Base-by-base conservation (phyloP, 2,113 vertebrate genomes). In the Tylochromis polylepis region DNA sequence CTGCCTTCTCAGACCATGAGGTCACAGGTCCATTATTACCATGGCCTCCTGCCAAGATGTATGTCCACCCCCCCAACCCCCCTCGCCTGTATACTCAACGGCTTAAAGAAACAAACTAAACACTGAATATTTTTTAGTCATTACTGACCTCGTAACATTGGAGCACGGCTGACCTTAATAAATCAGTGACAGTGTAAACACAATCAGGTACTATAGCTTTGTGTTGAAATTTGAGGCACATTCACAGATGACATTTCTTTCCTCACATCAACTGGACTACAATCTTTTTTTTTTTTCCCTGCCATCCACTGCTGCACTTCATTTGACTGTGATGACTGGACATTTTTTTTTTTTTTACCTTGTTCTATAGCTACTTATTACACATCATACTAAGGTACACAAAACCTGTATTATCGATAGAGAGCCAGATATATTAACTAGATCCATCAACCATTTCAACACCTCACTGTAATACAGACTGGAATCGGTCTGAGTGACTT, bases 151-250 rank as follows among this genome's bases (percentile, higher is more conserved):
- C 88, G 82, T 81, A 84, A 85, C 93, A 90, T 81, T 91, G 91
- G 78, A 89, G 94, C 88, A 82, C 79, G 67, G 67, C 82, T 83
- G 81, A 80, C 88, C 86, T 91, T 88, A 93, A 95, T 95, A 95
- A 95, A 95, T 95, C 94, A 95, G 87, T 36, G 87, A 90, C 87
- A 92, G 85, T 92, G 91, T 95, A 96, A 96, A 96, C 93, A 95
- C 91, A 95, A 95, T 95, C 95, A 95, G 90, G 91, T 88, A 91
- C 81, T 34, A 72, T 83, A 78, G 82, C 87, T 92, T 89, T 88
- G 90, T 93, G 95, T 92, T 95, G 94, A 95, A 94, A 94, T 82
- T 77, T 55, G 83, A 92, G 81, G 87, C 86, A 41, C 87, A 85
- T 83, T 93, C 82, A 70, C 85, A 85, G 79, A 92, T 91, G 90